Base-by-base conservation (phyloP, 1,140 invertebrate species). In the Caerostris extrusa region DNA sequence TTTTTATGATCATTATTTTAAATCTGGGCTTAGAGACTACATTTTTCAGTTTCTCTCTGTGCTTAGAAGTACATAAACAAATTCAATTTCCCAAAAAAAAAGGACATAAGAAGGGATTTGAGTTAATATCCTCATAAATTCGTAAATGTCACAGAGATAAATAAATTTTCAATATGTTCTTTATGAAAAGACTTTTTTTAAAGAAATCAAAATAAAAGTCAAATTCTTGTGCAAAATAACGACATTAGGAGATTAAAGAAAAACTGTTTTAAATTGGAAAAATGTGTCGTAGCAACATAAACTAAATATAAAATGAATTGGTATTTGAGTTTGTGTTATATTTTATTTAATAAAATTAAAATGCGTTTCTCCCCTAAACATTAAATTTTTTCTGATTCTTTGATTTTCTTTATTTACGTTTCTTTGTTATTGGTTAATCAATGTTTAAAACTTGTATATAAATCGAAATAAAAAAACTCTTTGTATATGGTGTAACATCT, bases 71-170 rank as follows among this genome's bases (percentile, higher is more conserved):
- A 10, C 71, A 77, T 77, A 77, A 77, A 77, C 71, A 77, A 77
- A 77, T 77, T 77, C 71, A 77, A 53, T 77, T 77, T 77, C 12
- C n/a, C n/a, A n/a, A n/a, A n/a, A n/a, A n/a, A n/a, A 12, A 77
- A 12, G 50, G 14, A 77, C 53, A 10, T 53, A 77, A 77, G 71
- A 50, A 53, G 71, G n/a, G 71, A 12, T 77, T 77, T 77, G 53
- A 77, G 3, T 77, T 77, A 50, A 77, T 77, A 77, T 77, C 71
- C 71, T 10, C 10, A 8, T 53, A 77, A 77, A 77, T 77, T 34
- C 71, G 14, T 53, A 77, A 77, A 77, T 12, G 34, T 53, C 71
- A 50, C 7, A 50, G 17, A 77, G 53, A 77, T 77, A 50, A 77
- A 77, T 77, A 77, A 50, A 77, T 50, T 77, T 77, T 77, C 71